Evolutionary conservation across 1,140 invertebrate genomes (phyloP), one percentile per base, ranked within the genome.

Genomic region (Leptinotarsa texana): DNA sequence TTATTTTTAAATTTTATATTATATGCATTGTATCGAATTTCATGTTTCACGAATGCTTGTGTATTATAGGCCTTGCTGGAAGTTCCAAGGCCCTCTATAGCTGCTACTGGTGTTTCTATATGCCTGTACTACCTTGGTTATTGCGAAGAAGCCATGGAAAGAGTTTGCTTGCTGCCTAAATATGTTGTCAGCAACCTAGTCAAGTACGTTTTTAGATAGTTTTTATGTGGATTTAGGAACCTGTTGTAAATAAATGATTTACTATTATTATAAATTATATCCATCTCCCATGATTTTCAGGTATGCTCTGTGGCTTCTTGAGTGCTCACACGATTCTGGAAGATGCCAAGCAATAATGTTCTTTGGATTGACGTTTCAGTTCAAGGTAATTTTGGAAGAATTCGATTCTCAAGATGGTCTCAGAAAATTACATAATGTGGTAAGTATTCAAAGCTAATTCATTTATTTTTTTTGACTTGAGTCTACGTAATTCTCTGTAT

Each of bases 341-440:
- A 88, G 96, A 75, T 98, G 96, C 83, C 96, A 98, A 86, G 96
- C 97, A 1, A 96, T 96, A 13, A 98, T 99, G 96, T 99, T 99
- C 85, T 98, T 99, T 84, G 94, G 94, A 0, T 88, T 97, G 71
- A 94, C 95, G 6, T 98, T 98, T 85, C 93, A 96, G 72, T 99
- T 98, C 85, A 90, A 93, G 80, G 91, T 95, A 1, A 95, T 98
- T 79, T 85, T 99, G 1, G 94, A 98, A 78, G 92, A 97, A 83
- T 99, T 99, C 83, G 97, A 99, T 86, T 79, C 78, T 5, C 88
- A 93, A 86, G 96, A 98, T 89, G 97, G 97, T 0, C 87, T 98
- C 3, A 86, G 97, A 13, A 96, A 96, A 86, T 87, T 99, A 15
- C 94, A 96, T 83, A 99, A 99, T 90, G 94, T 98, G 79, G 92